These are phyloP conservation scores for Coregonus clupeaformis DNA, from an alignment of 2,113 vertebrate species.

Conservation along the genomic window DNA sequence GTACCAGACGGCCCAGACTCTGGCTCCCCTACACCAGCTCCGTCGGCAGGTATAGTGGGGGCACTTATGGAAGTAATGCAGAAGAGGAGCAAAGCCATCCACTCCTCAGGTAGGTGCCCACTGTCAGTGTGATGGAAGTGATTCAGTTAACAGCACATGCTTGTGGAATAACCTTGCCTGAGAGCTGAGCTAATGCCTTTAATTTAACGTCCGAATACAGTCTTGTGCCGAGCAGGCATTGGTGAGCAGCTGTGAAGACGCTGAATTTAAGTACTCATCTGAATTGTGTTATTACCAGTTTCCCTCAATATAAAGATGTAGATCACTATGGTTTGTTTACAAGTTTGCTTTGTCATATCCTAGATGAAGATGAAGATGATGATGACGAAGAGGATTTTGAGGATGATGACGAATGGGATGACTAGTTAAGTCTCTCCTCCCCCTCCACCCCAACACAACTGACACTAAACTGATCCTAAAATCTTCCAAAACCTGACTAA, in stretches of 20 bases:
- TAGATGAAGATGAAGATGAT: slow-evolving; percentile 93
- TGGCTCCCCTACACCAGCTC: slow-evolving; percentile 78
- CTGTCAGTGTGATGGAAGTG: not conserved
- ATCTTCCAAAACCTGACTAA: slow-evolving; percentile 90
- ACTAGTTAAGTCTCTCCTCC: slow-evolving; percentile 74
- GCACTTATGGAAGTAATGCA: slow-evolving; percentile 99
- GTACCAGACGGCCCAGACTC: slow-evolving; percentile 88
- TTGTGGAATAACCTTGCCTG: no score
- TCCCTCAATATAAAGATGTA: not conserved
- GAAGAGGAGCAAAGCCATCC: slow-evolving; percentile 99
- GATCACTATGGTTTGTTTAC: no score
- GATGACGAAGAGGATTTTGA: slow-evolving; percentile 98
- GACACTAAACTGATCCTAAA: slow-evolving; percentile 82
- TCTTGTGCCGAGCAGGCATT: not conserved
- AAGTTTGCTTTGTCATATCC: no score
- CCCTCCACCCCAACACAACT: not conserved
- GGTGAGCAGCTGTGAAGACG: not conserved
- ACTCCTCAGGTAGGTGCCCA: slow-evolving; percentile 86
- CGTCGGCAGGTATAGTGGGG: slow-evolving; percentile 89
- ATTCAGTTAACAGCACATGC: no score
- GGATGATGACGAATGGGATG: slow-evolving; percentile 98
- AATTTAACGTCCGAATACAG: not conserved
- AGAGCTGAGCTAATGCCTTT: not conserved
- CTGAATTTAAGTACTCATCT: no score
- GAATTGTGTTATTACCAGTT: not conserved